Percentiles rank a stretch among this genome's conserved stretches.
Conservation (phyloP, 2,113 vertebrate genomes). For the Neoarius graeffei region DNA sequence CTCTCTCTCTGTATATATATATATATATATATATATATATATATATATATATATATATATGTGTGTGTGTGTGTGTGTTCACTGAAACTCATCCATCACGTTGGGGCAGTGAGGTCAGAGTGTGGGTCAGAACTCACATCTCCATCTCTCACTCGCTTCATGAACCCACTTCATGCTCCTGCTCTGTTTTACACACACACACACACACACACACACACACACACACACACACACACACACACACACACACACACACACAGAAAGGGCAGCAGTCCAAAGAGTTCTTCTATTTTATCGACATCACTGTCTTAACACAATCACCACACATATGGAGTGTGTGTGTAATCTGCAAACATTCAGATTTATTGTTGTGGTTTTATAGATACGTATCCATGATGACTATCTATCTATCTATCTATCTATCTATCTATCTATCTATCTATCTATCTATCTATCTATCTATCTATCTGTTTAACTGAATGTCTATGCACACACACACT, state of each 20-base stretch:
- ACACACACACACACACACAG: background rate
- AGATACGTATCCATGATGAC: too few relatives aligned
- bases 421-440: background rate
- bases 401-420: background rate
- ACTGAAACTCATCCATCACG: constrained; percentile 44
- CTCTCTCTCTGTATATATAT: background rate
- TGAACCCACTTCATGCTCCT: constrained; percentile 5
- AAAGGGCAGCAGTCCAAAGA: too few relatives aligned
- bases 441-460: too few relatives aligned
- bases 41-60: background rate
- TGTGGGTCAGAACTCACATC: constrained; percentile 59
- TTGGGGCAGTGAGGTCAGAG: constrained; percentile 40
- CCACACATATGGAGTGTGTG: too few relatives aligned
- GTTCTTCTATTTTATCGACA: too few relatives aligned
- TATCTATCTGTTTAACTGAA: too few relatives aligned
- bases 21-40: background rate
- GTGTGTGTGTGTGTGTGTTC: constrained; percentile 12
- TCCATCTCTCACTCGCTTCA: constrained; percentile 27
- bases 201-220: constrained; percentile 17
- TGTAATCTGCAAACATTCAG: too few relatives aligned
- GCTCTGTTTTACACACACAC: constrained; percentile 16
- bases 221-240: constrained; percentile 23
- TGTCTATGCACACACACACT: background rate
- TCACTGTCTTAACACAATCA: too few relatives aligned
- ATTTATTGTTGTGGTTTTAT: too few relatives aligned